Base-by-base conservation (phyloP, 1,140 invertebrate species). In the Temnothorax curvispinosus region DNA sequence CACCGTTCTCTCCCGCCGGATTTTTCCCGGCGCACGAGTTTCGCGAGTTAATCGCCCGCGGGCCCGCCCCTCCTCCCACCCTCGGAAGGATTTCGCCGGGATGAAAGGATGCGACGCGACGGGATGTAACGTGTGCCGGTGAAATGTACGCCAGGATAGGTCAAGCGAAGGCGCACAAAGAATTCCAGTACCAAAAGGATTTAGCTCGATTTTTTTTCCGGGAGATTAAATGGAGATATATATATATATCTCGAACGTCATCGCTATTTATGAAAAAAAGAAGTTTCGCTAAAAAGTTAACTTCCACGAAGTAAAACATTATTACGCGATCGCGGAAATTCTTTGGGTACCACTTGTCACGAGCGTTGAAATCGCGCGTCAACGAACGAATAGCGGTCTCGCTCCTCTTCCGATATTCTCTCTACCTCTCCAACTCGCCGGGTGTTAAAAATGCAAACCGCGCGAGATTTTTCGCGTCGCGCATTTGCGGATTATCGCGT, bases 21-120 rank as follows among this genome's bases (percentile, higher is more conserved):
- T 84, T 84, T 84, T 84, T 84, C 80, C 80, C 80, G 56, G 69
- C 80, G 69, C 69, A 38, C 69, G 56, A 84, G 80, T 84, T 75
- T 84, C 69, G 69, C 80, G 80, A 84, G 69, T 74, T 84, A 84
- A 84, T 84, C 80, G 80, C 80, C 69, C 69, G 80, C 80, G 80
- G 80, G 54, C 67, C 6, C 38, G 38, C 67, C 52, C 41, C 41
- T 27, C 52, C 69, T 74, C 56, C 72, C 54, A 18, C 41, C 54
- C 41, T 67, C 69, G 80, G 32, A 84, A 84, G 80, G 80, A 84
- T 84, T 84, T 75, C 41, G 18, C 5, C 54, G 69, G 69, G 69
- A 75, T 60, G 69, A 74, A 84, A 74, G 69, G 41, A 84, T 9
- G 44, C 69, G 80, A 41, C 69, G 80, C 54, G 44, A n/a, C 54